Conservation (phyloP, 2,888 invertebrate species). For the Chesias legatella region DNA sequence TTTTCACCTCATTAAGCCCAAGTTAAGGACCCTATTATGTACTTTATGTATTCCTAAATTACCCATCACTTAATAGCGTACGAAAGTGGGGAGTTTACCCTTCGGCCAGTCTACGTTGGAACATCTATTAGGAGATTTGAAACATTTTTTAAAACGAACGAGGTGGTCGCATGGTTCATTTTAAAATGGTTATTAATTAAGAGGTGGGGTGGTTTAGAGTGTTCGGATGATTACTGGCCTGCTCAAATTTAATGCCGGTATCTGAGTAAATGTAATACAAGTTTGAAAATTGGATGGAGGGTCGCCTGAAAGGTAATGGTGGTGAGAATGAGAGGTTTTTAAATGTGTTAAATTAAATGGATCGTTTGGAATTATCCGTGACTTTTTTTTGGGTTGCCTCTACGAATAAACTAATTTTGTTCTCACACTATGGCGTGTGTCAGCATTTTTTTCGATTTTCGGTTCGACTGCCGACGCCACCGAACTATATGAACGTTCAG, state of each 20-base stretch:
- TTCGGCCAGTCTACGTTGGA: slow-evolving; percentile 45
- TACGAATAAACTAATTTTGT: no score
- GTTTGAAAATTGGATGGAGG: slow-evolving; percentile 47
- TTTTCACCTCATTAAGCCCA: slow-evolving; percentile 77
- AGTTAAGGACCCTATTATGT: slow-evolving; percentile 78
- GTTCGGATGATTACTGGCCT: slow-evolving; percentile 71
- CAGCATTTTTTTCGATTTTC: no score
- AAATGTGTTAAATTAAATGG: slow-evolving; percentile 1
- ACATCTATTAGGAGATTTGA: slow-evolving; percentile 27
- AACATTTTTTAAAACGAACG: slow-evolving; percentile 2
- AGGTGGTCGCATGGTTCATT: slow-evolving; percentile 37
- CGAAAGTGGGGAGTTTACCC: slow-evolving; percentile 60
- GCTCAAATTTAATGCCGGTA: slow-evolving; percentile 72
- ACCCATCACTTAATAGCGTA: slow-evolving; percentile 78
- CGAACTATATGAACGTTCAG: no score
- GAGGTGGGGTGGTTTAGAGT: slow-evolving; percentile 71
- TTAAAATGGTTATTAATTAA: slow-evolving; percentile 46
- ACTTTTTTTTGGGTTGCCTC: not conserved
- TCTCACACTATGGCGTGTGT: no score
- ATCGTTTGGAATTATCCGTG: not conserved
- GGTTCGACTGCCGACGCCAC: no score
- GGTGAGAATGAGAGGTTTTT: slow-evolving; percentile 6
- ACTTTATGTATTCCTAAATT: slow-evolving; percentile 80
- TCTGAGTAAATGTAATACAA: slow-evolving; percentile 52
- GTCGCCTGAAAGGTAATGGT: slow-evolving; percentile 8